Evolutionary conservation across 2,888 invertebrate species (phyloP).

Genomic region (Sympetrum striolatum): DNA sequence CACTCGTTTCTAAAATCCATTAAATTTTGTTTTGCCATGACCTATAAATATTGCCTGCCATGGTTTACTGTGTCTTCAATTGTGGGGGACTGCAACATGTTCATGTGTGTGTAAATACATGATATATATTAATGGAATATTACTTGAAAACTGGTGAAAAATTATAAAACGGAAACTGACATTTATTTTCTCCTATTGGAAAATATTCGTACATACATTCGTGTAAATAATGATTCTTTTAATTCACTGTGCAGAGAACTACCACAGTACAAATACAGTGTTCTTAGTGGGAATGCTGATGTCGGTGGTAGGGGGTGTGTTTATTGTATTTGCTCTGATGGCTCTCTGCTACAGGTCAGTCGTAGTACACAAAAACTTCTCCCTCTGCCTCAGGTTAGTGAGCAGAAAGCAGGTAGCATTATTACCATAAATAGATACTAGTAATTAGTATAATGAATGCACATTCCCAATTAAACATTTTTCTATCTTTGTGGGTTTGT

Average conservation of each 20-base stretch:
- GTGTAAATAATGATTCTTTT: constrained; percentile 26
- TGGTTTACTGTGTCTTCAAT: constrained; percentile 18
- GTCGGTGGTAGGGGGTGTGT: constrained; percentile 99
- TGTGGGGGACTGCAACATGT: constrained; percentile 5
- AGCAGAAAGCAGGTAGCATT: constrained; percentile 74
- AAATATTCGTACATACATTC: constrained; percentile 32
- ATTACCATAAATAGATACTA: constrained; percentile 46
- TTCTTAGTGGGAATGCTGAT: constrained; percentile 97
- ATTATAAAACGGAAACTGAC: constrained; percentile 10
- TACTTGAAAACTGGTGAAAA: background rate
- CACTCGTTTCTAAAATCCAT: background rate
- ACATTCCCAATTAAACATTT: constrained; percentile 49
- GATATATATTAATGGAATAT: background rate
- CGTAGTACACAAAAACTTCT: constrained; percentile 98
- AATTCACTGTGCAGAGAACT: constrained; percentile 75
- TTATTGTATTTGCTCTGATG: constrained; percentile 98
- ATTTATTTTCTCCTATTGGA: constrained; percentile 2
- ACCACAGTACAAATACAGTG: constrained; percentile 97
- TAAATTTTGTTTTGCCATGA: background rate
- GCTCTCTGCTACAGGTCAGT: constrained; percentile 99
- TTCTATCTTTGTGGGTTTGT: constrained; percentile 46
- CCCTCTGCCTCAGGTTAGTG: constrained; percentile 98
- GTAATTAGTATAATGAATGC: constrained; percentile 44
- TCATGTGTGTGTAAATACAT: constrained; percentile 22
- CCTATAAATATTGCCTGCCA: background rate